phyloP scores from a whole-genome alignment of 1,140 invertebrate species.

The Drosophila melanica region DNA sequence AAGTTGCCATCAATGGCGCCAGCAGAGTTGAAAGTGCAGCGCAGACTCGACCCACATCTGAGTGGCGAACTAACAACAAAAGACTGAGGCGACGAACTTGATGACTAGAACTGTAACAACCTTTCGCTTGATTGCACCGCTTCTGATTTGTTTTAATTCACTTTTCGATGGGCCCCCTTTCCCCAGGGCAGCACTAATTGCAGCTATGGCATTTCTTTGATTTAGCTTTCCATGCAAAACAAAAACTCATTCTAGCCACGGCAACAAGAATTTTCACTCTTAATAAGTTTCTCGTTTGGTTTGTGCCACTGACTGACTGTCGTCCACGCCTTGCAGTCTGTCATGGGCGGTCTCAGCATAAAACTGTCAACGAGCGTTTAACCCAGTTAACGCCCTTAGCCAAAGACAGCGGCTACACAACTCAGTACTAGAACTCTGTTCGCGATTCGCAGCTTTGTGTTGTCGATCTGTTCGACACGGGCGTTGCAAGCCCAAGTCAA shows the following conservation, averaged over 20 bases:
- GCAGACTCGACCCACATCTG: conserved; percentile 42
- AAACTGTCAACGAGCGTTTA: conserved; percentile 79
- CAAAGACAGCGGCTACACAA: conserved; percentile 43
- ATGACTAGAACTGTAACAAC: conserved; percentile 47
- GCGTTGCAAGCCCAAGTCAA: conserved; percentile 28
- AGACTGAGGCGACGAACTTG: conserved; percentile 56
- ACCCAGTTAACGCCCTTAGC: conserved; percentile 78
- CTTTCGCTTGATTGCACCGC: conserved; percentile 53
- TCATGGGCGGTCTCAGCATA: conserved; percentile 54
- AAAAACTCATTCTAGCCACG: conserved; percentile 59
- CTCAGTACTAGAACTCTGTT: conserved; percentile 7
- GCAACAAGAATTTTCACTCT: conserved; percentile 74
- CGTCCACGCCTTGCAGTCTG: conserved; percentile 50
- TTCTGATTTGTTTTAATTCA: conserved; percentile 69
- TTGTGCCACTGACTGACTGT: conserved; percentile 76
- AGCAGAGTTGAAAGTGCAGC: conserved; percentile 44
- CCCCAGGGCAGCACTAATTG: conserved; percentile 58
- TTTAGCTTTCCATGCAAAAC: conserved; percentile 63
- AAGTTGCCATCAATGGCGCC: conserved; percentile 39
- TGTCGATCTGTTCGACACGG: conserved; percentile 60
- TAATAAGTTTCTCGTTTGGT: conserved; percentile 77
- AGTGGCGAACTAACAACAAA: conserved; percentile 33
- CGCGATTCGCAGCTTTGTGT: conserved; percentile 29
- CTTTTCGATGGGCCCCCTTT: conserved; percentile 47
- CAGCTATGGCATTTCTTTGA: conserved; percentile 43